Evolutionary conservation across 2,113 vertebrate genomes (phyloP), one percentile per base, ranked within the genome.

Genomic region (Entomyzon cyanotis): DNA sequence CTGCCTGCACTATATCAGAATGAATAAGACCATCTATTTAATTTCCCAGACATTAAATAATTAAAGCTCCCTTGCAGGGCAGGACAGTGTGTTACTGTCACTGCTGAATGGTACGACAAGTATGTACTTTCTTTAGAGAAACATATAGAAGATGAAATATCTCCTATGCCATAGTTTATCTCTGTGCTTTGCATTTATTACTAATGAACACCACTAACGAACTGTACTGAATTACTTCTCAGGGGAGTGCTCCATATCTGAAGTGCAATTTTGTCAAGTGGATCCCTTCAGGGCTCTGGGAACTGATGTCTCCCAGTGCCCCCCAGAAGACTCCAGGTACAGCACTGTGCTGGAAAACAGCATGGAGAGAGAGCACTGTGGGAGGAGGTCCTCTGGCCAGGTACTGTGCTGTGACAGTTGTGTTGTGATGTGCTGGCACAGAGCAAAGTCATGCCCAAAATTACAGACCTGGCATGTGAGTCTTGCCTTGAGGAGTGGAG

Each of bases 31-130:
- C 84, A 87, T 80, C 53, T 91, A 44, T 83, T 96, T 89, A 83
- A 79, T 92, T 91, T 93, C 63, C 62, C 35, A 60, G 30, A 44
- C 63, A 93, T 84, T 89, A 84, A 93, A 89, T 94, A 91, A 83
- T 83, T 80, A 60, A 93, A 80, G 24, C 21, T 85, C 75, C 44
- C 71, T 79, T 91, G 52, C 64, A 90, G 58, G 27, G 67, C 49
- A 91, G 30, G 63, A 83, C 84, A 63, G 35, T 46, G 35, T 68
- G 27, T 85, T 75, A 78, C 60, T 70, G 70, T 44, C 67, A 59
- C 42, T 89, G 62, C 46, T 75, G 65, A 91, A 33, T 15, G 65
- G 80, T 74, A 53, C 35, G 83, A 70, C 37, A 68, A 47, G 84
- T 30, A 71, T 37, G 23, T 50, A 33, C 47, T 69, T 87, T 81